These are phyloP conservation scores for Aporophyla lueneburgensis DNA, from an alignment of 2,888 invertebrate species.

Conservation along the genomic window DNA sequence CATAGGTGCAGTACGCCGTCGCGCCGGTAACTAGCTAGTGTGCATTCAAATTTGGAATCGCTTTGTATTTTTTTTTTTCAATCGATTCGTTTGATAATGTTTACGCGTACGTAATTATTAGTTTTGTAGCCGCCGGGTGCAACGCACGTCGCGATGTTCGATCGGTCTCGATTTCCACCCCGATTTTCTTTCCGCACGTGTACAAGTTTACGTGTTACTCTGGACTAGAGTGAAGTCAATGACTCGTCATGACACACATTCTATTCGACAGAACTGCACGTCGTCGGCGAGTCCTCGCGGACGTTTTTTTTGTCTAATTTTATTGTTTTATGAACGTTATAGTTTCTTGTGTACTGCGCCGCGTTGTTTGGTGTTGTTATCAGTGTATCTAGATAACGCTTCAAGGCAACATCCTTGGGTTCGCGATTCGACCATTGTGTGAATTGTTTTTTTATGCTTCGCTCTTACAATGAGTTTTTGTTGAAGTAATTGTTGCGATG, in stretches of 20 bases:
- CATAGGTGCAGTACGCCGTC: constrained; percentile 85
- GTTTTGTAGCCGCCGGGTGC: constrained; percentile 68
- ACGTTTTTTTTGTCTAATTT: constrained; percentile 79
- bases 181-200: constrained; percentile 82
- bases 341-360: constrained; percentile 68
- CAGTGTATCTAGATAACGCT: constrained; percentile 76
- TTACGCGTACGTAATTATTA: constrained; percentile 75
- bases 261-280: constrained; percentile 85
- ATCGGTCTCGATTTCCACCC: constrained; percentile 70
- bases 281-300: constrained; percentile 76
- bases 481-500: constrained; percentile 51
- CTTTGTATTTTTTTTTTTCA: constrained; percentile 70
- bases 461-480: constrained; percentile 55
- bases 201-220: constrained; percentile 83
- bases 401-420: constrained; percentile 74
- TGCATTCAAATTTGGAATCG: constrained; percentile 81
- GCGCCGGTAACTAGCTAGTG: constrained; percentile 81
- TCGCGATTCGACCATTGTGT: constrained; percentile 70
- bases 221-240: constrained; percentile 81
- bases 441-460: constrained; percentile 64
- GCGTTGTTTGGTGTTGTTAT: constrained; percentile 73
- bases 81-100: constrained; percentile 73
- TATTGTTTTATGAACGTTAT: constrained; percentile 76
- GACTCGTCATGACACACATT: constrained; percentile 90
- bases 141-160: constrained; percentile 76